Conservation (phyloP, 2,113 vertebrate genomes). For the Scolopax mira region DNA sequence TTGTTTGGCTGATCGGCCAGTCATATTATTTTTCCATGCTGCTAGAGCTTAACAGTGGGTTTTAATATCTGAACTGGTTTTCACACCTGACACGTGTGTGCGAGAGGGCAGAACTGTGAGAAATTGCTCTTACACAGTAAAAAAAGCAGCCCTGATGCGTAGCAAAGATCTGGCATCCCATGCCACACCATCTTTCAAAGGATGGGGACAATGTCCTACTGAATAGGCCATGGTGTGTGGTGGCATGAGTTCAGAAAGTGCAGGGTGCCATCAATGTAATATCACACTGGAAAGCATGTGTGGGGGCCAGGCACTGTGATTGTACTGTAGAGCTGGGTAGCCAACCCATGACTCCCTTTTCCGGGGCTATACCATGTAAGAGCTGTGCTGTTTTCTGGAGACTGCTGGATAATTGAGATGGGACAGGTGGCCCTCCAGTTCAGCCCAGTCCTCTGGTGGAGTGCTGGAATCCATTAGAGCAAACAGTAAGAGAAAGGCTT, state of each 20-base stretch:
- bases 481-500: neutral
- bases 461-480: neutral
- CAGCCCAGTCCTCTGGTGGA: neutral
- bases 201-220: neutral
- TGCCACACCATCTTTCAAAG: neutral
- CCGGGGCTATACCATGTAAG: neutral
- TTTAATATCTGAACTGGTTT: conserved; percentile 12
- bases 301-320: neutral
- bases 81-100: neutral
- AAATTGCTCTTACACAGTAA: neutral
- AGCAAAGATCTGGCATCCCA: neutral
- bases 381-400: neutral
- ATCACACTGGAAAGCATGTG: neutral
- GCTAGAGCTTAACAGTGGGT: neutral
- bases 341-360: neutral
- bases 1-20: neutral
- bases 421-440: neutral
- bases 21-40: conserved; percentile 37
- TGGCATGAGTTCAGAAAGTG: neutral
- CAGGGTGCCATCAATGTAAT: neutral
- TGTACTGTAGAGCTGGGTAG: neutral
- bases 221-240: neutral
- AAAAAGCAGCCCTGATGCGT: neutral
- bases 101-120: neutral
- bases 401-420: neutral